A percentile compares a stretch with the other conserved stretches of the same genome.
Evolutionary conservation across 1,140 invertebrate species (phyloP).

Genomic region (Ruditapes philippinarum): DNA sequence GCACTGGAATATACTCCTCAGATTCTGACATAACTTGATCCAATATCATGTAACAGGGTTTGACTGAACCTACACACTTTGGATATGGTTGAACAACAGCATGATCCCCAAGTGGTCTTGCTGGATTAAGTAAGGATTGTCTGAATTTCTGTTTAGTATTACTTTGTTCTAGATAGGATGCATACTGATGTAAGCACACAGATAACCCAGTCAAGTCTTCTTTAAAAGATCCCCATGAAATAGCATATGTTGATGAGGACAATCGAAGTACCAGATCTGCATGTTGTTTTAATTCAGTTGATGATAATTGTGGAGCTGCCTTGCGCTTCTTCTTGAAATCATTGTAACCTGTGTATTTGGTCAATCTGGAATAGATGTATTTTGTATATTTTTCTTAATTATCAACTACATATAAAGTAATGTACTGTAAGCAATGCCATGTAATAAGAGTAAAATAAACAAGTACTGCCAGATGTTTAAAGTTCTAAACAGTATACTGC

Average conservation of each 20-base stretch:
- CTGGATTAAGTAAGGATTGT: conserved; percentile 25
- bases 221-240: background rate
- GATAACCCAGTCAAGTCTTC: background rate
- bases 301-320: conserved; percentile 32
- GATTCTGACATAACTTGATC: conserved; percentile 23
- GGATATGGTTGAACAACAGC: background rate
- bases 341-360: conserved; percentile 56
- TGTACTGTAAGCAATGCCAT: too few relatives aligned
- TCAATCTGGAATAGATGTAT: background rate
- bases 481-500: too few relatives aligned
- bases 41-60: conserved; percentile 15
- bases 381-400: background rate
- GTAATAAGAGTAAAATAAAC: too few relatives aligned
- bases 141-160: conserved; percentile 54
- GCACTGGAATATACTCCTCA: conserved; percentile 16
- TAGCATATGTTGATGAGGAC: background rate
- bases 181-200: conserved; percentile 18
- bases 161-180: conserved; percentile 39
- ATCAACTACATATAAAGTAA: background rate
- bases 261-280: conserved; percentile 38
- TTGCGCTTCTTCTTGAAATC: conserved; percentile 59
- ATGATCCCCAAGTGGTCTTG: conserved; percentile 20
- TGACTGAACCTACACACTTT: background rate
- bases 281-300: conserved; percentile 36
- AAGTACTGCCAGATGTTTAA: too few relatives aligned